Evolutionary conservation across 2,888 invertebrate genomes (phyloP).

Genomic region (Clostera curtula): DNA sequence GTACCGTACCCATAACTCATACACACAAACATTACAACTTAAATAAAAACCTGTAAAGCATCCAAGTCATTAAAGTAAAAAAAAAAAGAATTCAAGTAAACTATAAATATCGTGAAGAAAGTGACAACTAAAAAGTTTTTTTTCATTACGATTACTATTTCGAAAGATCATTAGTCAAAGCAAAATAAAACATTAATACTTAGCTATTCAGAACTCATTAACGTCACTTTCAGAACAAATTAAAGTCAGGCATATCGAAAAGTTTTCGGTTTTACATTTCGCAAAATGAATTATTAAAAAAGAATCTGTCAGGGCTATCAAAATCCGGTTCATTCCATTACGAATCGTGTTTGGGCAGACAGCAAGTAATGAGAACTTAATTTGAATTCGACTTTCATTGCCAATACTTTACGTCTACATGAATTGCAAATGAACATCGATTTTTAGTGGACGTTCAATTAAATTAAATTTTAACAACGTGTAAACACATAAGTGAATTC

Average conservation of each 20-base stretch:
- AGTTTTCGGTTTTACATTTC: constrained; percentile 18
- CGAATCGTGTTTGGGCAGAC: constrained; percentile 25
- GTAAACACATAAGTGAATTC: background rate
- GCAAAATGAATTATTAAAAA: constrained; percentile 29
- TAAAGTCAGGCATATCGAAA: constrained; percentile 12
- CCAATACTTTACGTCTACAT: constrained; percentile 28
- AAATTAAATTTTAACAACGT: constrained; percentile 2
- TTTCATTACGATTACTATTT: no score
- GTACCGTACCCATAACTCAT: no score
- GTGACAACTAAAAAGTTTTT: no score
- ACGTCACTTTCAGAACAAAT: constrained; percentile 15
- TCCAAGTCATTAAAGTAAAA: no score
- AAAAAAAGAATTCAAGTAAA: no score
- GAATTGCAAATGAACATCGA: constrained; percentile 30
- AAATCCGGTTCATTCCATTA: constrained; percentile 31
- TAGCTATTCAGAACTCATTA: constrained; percentile 3
- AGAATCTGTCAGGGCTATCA: constrained; percentile 29
- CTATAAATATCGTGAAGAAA: no score
- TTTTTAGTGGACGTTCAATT: constrained; percentile 18
- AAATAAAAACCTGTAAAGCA: no score
- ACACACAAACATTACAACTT: no score
- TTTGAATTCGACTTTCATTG: constrained; percentile 28
- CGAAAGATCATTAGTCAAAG: no score
- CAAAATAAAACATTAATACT: no score
- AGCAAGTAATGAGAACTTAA: constrained; percentile 35